Evolutionary conservation across 2,113 vertebrate genomes (phyloP).

Genomic region (Labeo catla): DNA sequence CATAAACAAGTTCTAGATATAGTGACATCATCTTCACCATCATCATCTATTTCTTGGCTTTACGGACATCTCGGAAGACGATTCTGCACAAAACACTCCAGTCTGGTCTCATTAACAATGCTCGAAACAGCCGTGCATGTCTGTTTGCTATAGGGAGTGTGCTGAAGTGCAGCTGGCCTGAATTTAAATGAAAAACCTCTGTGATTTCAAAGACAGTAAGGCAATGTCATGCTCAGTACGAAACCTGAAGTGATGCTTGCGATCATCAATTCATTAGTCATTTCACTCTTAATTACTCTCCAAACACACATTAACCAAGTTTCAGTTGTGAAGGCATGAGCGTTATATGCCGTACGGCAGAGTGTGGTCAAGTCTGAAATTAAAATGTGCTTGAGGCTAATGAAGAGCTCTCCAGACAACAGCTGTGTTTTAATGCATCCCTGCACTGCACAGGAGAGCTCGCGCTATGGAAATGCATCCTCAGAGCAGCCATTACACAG

Average conservation of each 20-base stretch:
- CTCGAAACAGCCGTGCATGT: neutral
- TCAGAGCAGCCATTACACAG: slow-evolving; percentile 37
- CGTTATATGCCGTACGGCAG: slow-evolving; percentile 36
- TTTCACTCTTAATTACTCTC: slow-evolving; percentile 24
- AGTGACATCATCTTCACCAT: slow-evolving; percentile 38
- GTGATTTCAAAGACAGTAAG: neutral
- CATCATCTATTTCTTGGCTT: neutral
- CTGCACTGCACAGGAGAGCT: slow-evolving; percentile 18
- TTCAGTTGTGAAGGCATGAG: slow-evolving; percentile 39
- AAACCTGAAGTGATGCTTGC: neutral
- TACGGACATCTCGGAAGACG: neutral
- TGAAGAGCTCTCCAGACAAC: slow-evolving; percentile 58
- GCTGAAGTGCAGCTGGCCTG: neutral
- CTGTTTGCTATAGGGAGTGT: slow-evolving; percentile 1
- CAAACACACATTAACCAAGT: slow-evolving; percentile 28
- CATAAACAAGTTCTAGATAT: slow-evolving; percentile 44
- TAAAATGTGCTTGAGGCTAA: slow-evolving; percentile 57
- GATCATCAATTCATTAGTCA: slow-evolving; percentile 24
- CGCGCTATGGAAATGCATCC: slow-evolving; percentile 30
- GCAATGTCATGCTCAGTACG: neutral
- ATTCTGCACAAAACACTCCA: neutral
- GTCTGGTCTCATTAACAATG: neutral
- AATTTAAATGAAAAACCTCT: slow-evolving; percentile 3
- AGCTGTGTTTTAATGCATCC: slow-evolving; percentile 54
- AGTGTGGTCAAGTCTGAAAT: slow-evolving; percentile 57